Conservation (phyloP, 2,888 invertebrate genomes). For the Aphodius sticticus region DNA sequence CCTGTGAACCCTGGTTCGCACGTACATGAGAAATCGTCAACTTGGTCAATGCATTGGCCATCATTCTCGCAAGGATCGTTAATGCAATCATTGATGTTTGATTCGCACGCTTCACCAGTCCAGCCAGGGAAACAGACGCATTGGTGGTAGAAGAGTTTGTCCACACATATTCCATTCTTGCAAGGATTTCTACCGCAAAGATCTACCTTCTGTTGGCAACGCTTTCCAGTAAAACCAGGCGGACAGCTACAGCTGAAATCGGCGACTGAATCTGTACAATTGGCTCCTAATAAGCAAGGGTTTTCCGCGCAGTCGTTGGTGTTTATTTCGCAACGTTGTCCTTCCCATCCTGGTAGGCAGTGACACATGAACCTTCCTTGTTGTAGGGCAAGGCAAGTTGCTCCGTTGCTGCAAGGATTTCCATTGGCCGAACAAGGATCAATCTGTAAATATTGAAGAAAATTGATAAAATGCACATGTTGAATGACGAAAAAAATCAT, state of each 20-base stretch:
- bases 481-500: conserved; percentile 50
- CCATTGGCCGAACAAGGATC: conserved; percentile 90
- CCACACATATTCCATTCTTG: conserved; percentile 91
- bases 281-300: conserved; percentile 88
- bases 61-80: conserved; percentile 90
- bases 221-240: conserved; percentile 92
- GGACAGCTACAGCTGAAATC: conserved; percentile 95
- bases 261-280: conserved; percentile 92
- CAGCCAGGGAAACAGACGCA: conserved; percentile 94
- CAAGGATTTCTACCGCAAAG: conserved; percentile 91
- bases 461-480: conserved; percentile 1
- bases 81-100: conserved; percentile 91
- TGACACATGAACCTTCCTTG: conserved; percentile 95
- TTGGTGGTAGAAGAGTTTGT: conserved; percentile 84
- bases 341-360: conserved; percentile 97
- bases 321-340: conserved; percentile 92
- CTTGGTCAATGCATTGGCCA: conserved; percentile 88
- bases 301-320: conserved; percentile 93
- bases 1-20: conserved; percentile 96
- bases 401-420: conserved; percentile 91
- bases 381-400: conserved; percentile 86
- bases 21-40: conserved; percentile 84
- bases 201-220: conserved; percentile 95
- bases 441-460: conserved; percentile 66
- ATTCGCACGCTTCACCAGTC: conserved; percentile 85